Evolutionary conservation across 2,113 vertebrate genomes (phyloP), one percentile per base, ranked within the genome.

Genomic region (Gopherus flavomarginatus): DNA sequence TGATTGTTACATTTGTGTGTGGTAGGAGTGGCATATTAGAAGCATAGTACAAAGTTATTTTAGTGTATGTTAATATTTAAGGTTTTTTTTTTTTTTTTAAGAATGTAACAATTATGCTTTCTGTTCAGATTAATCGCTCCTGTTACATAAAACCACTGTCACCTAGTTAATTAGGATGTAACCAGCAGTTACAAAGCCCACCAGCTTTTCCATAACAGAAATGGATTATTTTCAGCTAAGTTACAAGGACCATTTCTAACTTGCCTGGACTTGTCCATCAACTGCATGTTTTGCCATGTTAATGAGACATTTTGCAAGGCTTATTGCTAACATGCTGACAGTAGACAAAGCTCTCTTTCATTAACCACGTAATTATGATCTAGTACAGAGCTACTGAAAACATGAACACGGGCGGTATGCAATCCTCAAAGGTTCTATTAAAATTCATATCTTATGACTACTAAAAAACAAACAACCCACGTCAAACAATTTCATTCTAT

Each of bases 261-360:
- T 87, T 95, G 96, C 85, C 93, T 81, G 95, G 96, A 93, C 96
- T 93, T 92, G 92, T 31, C 88, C 88, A 79, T 91, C 95, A 0
- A 0, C 89, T 85, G 44, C 57, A 50, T n/a, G 80, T 87, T 94
- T 85, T 84, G 87, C 75, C 90, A 84, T 6, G 47, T 89, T 95
- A 86, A 59, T 96, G 24, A 79, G 87, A 96, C 87, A 94, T 2
- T 87, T 57, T 8, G 10, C 57, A 84, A 93, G 78, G 24, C 54
- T 1, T 86, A 31, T 24, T 50, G 50, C 86, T 86, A 79, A 93
- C 83, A 82, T 54, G 6, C 52, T 87, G 89, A 81, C 77, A 79
- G 29, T 5, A 92, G 53, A 95, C 93, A 96, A 96, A 96, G 92
- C 59, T 87, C 56, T 80, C 80, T 90, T 95, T 96, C 88, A 96